A percentile compares a stretch with the other conserved stretches of the same genome.
These are phyloP conservation scores for Rotaria magnacalcarata DNA, from an alignment of 2,888 invertebrate species.

Conservation along the genomic window DNA sequence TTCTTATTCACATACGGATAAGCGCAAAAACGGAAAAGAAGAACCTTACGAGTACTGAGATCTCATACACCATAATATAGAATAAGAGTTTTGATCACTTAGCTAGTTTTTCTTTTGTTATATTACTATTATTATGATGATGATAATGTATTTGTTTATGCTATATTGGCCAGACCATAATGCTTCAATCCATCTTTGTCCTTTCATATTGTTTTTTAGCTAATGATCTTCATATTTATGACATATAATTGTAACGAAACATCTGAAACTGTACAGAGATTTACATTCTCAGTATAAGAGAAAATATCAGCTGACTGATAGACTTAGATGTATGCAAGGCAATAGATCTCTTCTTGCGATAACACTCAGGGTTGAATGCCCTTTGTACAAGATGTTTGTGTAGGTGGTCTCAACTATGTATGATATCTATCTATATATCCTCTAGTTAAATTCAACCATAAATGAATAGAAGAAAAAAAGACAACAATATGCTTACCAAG, in stretches of 20 bases:
- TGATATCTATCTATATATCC: not conserved
- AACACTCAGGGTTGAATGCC: not conserved
- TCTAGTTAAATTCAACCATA: not conserved
- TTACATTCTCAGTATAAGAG: not conserved
- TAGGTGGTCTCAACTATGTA: not conserved
- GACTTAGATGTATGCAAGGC: not conserved
- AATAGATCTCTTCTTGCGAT: not conserved
- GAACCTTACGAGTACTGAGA: too few relatives aligned
- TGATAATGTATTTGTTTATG: not conserved
- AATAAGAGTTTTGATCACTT: too few relatives aligned
- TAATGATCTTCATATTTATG: not conserved
- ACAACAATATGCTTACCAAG: not conserved
- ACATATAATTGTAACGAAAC: not conserved
- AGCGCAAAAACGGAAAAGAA: too few relatives aligned
- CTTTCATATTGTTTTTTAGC: not conserved
- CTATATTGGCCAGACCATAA: not conserved
- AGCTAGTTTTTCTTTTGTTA: not conserved
- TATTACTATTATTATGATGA: not conserved
- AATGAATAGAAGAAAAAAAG: not conserved
- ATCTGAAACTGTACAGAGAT: not conserved
- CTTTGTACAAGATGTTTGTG: conserved; percentile 19
- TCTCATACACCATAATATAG: too few relatives aligned
- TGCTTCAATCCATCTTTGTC: too few relatives aligned
- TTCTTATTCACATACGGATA: too few relatives aligned
- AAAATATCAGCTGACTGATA: not conserved